phyloP scores from a whole-genome alignment of 2,888 invertebrate genomes.

The Zaprionus lineosus region DNA sequence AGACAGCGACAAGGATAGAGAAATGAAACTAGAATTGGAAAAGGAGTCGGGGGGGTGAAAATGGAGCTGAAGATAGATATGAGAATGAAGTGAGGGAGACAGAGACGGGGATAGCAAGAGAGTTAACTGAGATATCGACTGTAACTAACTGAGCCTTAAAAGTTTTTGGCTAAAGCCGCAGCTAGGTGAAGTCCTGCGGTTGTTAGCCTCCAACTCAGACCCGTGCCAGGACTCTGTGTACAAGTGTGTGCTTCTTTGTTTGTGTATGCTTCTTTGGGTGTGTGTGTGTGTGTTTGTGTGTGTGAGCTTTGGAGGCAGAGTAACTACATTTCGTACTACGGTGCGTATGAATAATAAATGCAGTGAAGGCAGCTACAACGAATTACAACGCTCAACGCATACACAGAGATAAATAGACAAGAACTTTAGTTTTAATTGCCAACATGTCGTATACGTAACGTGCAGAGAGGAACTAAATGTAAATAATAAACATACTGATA shows the following conservation, averaged over 20 bases:
- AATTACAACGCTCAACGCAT: conserved; percentile 19
- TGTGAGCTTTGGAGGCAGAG: conserved; percentile 3
- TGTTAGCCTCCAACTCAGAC: not conserved
- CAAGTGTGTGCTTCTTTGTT: not conserved
- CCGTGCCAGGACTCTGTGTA: not conserved
- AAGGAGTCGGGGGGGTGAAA: too few relatives aligned
- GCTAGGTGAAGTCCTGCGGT: too few relatives aligned
- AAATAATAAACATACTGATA: conserved; percentile 40
- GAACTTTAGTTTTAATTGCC: conserved; percentile 15
- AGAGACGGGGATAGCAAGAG: not conserved
- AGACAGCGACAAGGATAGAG: not conserved
- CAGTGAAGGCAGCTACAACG: conserved; percentile 32
- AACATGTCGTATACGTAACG: conserved; percentile 33
- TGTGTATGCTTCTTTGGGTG: not conserved
- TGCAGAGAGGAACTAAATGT: conserved; percentile 19
- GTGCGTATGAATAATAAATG: conserved; percentile 68
- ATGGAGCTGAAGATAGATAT: not conserved
- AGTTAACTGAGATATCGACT: not conserved
- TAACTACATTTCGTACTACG: conserved; percentile 55
- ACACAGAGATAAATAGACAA: conserved; percentile 18
- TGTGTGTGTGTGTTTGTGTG: conserved; percentile 19
- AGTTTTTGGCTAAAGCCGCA: too few relatives aligned
- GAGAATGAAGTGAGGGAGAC: too few relatives aligned
- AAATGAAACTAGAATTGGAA: too few relatives aligned
- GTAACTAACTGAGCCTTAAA: conserved; percentile 11